These are phyloP conservation scores for Theretra japonica DNA, from an alignment of 2,888 invertebrate genomes.

Conservation along the genomic window DNA sequence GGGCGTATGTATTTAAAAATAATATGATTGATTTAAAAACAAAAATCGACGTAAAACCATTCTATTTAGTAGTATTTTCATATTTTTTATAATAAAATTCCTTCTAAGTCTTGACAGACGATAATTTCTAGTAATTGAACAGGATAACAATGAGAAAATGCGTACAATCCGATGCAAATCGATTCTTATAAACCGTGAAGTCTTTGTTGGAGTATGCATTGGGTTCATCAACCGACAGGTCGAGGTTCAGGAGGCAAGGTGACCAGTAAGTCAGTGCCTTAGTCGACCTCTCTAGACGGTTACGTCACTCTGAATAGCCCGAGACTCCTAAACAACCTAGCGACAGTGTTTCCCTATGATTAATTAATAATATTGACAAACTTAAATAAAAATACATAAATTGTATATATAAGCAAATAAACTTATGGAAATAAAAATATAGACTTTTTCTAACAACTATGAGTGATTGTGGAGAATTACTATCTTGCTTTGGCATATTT, in stretches of 20 bases:
- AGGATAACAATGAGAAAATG: conserved; percentile 8
- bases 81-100: background rate
- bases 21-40: too few species aligned
- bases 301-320: background rate
- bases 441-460: background rate
- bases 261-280: background rate
- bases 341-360: too few species aligned
- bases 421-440: background rate
- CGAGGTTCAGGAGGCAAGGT: conserved; percentile 1
- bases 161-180: conserved; percentile 14
- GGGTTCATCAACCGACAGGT: conserved; percentile 16
- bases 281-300: background rate
- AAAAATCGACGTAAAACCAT: background rate
- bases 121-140: background rate
- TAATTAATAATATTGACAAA: too few species aligned
- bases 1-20: too few species aligned
- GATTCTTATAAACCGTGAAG: conserved; percentile 6
- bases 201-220: background rate
- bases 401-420: background rate
- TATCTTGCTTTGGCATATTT: background rate
- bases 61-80: too few species aligned
- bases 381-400: background rate
- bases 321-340: background rate
- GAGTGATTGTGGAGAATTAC: background rate
- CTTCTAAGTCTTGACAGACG: background rate